A percentile compares a stretch with the other conserved stretches of the same genome.
phyloP scores from a whole-genome alignment of 2,113 vertebrate species.

The Thymallus thymallus region DNA sequence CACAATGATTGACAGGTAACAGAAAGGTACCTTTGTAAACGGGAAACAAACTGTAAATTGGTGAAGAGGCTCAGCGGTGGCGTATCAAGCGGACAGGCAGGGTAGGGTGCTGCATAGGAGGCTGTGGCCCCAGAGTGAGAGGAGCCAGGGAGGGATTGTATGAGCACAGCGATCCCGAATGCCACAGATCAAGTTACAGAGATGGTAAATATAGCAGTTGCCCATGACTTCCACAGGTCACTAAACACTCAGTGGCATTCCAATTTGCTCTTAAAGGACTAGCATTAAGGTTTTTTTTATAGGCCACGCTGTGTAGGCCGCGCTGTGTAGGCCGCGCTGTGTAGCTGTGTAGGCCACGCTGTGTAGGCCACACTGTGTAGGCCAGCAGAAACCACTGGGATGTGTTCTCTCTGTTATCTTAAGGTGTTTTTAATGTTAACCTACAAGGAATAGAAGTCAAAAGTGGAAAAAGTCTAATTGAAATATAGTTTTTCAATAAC shows the following conservation, averaged over 20 bases:
- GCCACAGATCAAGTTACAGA: constrained; percentile 76
- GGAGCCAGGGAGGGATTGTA: constrained; percentile 49
- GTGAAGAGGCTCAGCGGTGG: constrained; percentile 62
- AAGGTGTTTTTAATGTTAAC: background rate
- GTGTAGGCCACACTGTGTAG: background rate
- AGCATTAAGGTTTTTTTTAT: constrained; percentile 51
- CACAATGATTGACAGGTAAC: background rate
- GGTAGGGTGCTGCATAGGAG: constrained; percentile 46
- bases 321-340: too few relatives aligned
- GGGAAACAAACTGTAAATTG: constrained; percentile 7
- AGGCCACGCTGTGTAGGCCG: background rate
- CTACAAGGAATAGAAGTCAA: background rate
- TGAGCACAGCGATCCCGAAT: constrained; percentile 72
- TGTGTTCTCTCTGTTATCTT: background rate
- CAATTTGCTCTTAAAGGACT: constrained; percentile 67
- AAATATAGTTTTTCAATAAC: too few relatives aligned
- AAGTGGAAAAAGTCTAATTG: too few relatives aligned
- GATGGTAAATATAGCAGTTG: constrained; percentile 79
- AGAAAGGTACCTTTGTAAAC: constrained; percentile 32
- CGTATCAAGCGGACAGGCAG: constrained; percentile 52
- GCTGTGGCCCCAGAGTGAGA: constrained; percentile 58
- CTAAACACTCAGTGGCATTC: constrained; percentile 70
- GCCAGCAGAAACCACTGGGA: constrained; percentile 5
- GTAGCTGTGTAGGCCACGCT: background rate
- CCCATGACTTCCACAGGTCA: constrained; percentile 74